phyloP scores from a whole-genome alignment of 2,113 vertebrate genomes.

The Micromys minutus region DNA sequence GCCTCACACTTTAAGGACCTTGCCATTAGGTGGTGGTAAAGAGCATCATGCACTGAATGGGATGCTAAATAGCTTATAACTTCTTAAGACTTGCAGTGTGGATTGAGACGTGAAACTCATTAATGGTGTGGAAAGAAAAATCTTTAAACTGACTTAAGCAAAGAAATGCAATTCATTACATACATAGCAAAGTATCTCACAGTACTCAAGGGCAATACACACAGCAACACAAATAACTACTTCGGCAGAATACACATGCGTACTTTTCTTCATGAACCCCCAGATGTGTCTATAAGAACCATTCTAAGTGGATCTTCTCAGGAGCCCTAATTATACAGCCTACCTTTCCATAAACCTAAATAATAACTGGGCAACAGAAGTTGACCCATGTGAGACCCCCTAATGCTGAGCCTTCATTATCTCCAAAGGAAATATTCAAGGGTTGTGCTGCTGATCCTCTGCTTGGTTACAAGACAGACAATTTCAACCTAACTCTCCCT shows the following conservation, averaged over 20 bases:
- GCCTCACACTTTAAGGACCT: neutral
- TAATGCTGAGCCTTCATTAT: neutral
- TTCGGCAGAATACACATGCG: neutral
- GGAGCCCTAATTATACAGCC: neutral
- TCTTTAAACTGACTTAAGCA: slow-evolving; percentile 25
- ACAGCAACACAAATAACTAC: neutral
- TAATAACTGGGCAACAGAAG: neutral
- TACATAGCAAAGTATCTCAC: neutral
- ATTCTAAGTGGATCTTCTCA: neutral
- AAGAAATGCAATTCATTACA: slow-evolving; percentile 2
- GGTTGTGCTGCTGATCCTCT: neutral
- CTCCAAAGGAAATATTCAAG: neutral
- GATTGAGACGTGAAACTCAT: slow-evolving; percentile 11
- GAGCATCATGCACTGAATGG: neutral
- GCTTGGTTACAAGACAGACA: neutral
- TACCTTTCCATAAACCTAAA: neutral
- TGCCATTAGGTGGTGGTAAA: slow-evolving; percentile 27
- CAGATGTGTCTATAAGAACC: neutral
- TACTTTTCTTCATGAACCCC: neutral
- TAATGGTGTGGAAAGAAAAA: slow-evolving; percentile 25
- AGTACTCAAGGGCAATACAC: neutral
- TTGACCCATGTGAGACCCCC: neutral
- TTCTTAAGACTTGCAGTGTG: neutral
- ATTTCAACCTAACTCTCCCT: neutral
- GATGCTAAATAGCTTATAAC: neutral